phyloP scores from a whole-genome alignment of 2,888 invertebrate species.

The Latheticus oryzae region DNA sequence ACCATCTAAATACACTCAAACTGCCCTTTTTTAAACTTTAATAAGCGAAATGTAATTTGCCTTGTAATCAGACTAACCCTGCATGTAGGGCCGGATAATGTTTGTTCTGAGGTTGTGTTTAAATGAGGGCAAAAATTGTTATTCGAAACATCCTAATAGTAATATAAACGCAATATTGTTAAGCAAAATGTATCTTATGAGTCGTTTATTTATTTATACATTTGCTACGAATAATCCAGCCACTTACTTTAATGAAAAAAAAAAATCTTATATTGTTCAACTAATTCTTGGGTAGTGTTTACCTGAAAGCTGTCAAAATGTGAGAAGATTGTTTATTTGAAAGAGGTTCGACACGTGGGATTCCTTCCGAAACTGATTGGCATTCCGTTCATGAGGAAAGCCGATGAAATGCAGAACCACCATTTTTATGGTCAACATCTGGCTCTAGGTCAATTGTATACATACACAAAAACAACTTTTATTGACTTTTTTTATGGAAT shows the following conservation, averaged over 20 bases:
- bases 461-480: slow-evolving; percentile 18
- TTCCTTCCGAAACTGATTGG: slow-evolving; percentile 10
- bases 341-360: slow-evolving; percentile 12
- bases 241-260: no score
- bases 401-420: slow-evolving; percentile 13
- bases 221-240: no score
- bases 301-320: slow-evolving; percentile 11
- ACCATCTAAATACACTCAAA: slow-evolving; percentile 21
- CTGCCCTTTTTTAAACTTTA: slow-evolving; percentile 37
- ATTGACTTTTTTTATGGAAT: slow-evolving; percentile 11
- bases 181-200: no score
- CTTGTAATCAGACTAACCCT: slow-evolving; percentile 21
- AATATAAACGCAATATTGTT: no score
- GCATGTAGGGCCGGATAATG: slow-evolving; percentile 4
- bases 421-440: slow-evolving; percentile 17
- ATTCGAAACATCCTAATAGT: no score
- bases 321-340: slow-evolving; percentile 6
- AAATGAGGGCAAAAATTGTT: slow-evolving; percentile 2
- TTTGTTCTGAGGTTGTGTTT: slow-evolving; percentile 1
- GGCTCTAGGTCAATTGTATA: slow-evolving; percentile 17
- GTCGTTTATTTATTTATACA: no score
- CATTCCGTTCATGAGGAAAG: slow-evolving; percentile 11
- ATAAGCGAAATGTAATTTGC: slow-evolving; percentile 31
- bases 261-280: no score
- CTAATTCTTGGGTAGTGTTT: no score